Evolutionary conservation across 2,113 vertebrate species (phyloP).

Genomic region (Marmota monax): DNA sequence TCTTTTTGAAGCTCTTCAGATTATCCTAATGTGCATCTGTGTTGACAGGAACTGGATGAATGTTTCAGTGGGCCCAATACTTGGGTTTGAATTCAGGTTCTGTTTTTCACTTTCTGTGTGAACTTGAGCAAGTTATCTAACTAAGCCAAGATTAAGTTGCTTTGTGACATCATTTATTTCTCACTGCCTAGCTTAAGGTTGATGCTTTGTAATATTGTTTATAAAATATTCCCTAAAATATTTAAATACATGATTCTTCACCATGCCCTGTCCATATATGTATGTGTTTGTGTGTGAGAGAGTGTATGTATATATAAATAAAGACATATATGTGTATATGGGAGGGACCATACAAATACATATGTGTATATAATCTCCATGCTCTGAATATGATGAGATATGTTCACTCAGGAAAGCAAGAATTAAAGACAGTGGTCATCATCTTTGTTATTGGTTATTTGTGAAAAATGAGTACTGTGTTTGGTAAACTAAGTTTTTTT

Average conservation of each 20-base stretch:
- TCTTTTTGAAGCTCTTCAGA: background rate
- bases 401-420: background rate
- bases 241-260: background rate
- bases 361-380: background rate
- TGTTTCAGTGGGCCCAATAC: background rate
- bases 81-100: background rate
- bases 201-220: background rate
- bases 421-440: background rate
- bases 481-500: background rate
- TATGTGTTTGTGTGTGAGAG: no score
- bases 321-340: no score
- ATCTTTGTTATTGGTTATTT: background rate
- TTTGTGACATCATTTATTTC: background rate
- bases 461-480: background rate
- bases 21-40: background rate
- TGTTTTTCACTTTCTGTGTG: background rate
- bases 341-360: no score
- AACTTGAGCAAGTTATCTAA: background rate
- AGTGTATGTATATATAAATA: no score
- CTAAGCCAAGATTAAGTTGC: background rate
- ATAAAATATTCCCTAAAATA: background rate
- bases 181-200: background rate
- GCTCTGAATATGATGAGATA: background rate
- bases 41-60: background rate
- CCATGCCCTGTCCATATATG: background rate